These are phyloP conservation scores for Coccyzus lansbergi DNA, from an alignment of 2,797 vertebrate species.

Conservation along the genomic window DNA sequence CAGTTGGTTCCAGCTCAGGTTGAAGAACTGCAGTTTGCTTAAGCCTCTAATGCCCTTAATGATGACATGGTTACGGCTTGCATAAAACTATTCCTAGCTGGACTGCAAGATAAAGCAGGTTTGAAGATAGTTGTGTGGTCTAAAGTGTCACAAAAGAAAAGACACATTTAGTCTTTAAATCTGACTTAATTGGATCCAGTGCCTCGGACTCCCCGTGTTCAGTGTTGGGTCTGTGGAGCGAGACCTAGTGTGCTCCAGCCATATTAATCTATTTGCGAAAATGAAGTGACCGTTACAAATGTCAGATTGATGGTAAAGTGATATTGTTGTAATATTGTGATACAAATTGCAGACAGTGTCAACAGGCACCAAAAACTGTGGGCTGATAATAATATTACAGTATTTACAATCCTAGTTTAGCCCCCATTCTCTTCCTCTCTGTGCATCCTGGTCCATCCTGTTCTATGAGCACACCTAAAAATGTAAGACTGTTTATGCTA, in stretches of 20 bases:
- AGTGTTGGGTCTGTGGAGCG: background rate
- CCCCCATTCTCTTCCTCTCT: background rate
- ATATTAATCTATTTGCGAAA: background rate
- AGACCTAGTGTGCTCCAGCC: background rate
- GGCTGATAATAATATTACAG: background rate
- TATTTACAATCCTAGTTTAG: background rate
- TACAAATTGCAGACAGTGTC: background rate
- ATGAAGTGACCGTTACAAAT: background rate
- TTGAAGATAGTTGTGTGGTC: background rate
- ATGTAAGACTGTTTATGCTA: background rate
- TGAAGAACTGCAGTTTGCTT: slow-evolving; percentile 80
- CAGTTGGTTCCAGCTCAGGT: slow-evolving; percentile 86
- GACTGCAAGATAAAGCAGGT: slow-evolving; percentile 68
- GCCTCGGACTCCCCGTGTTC: background rate
- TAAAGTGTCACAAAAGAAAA: background rate
- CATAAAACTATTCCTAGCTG: slow-evolving; percentile 84
- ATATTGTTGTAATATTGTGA: background rate
- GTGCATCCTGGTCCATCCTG: background rate
- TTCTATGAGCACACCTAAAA: background rate
- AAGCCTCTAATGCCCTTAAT: slow-evolving; percentile 82
- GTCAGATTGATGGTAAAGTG: background rate
- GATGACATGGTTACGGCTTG: slow-evolving; percentile 82
- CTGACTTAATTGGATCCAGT: background rate
- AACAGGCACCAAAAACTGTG: background rate
- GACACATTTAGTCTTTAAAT: background rate